Conservation (phyloP, 2,797 vertebrate species). For the Spinibarbus caldwelli region DNA sequence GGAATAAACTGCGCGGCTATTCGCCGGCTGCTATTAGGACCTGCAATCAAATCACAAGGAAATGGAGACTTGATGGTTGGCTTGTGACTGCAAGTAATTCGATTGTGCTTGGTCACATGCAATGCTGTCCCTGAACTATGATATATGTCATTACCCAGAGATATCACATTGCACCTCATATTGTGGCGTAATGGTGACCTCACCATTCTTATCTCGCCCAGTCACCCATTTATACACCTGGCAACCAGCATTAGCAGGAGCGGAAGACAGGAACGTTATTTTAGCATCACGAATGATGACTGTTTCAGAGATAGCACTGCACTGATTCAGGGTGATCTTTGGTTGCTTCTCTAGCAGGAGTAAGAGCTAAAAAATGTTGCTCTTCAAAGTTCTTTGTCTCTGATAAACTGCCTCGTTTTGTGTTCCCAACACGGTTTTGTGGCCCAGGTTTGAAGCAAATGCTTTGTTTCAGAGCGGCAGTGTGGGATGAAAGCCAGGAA, state of each 20-base stretch:
- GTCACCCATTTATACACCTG: constrained; percentile 19
- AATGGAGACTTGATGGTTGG: constrained; percentile 61
- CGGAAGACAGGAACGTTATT: constrained; percentile 20
- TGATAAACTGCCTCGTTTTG: constrained; percentile 62
- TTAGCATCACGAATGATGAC: constrained; percentile 14
- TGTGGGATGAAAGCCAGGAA: constrained; percentile 75
- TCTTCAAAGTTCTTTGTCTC: constrained; percentile 69
- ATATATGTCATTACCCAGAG: constrained; percentile 44
- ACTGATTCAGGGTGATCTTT: constrained; percentile 43
- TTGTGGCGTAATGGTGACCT: constrained; percentile 32
- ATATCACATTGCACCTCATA: constrained; percentile 46
- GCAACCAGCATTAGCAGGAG: constrained; percentile 8
- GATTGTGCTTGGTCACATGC: constrained; percentile 59
- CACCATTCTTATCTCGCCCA: background rate
- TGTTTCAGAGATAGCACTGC: constrained; percentile 14
- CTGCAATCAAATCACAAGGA: constrained; percentile 62
- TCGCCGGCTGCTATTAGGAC: constrained; percentile 49
- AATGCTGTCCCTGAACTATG: constrained; percentile 33
- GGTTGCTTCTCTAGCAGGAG: constrained; percentile 47
- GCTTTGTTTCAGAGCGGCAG: constrained; percentile 63
- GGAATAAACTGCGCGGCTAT: constrained; percentile 34
- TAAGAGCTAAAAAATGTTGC: constrained; percentile 66
- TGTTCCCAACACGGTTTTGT: constrained; percentile 64
- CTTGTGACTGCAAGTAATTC: constrained; percentile 61
- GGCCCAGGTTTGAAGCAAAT: constrained; percentile 61